Evolutionary conservation across 2,797 vertebrate species (phyloP).

Genomic region (Acomys russatus): DNA sequence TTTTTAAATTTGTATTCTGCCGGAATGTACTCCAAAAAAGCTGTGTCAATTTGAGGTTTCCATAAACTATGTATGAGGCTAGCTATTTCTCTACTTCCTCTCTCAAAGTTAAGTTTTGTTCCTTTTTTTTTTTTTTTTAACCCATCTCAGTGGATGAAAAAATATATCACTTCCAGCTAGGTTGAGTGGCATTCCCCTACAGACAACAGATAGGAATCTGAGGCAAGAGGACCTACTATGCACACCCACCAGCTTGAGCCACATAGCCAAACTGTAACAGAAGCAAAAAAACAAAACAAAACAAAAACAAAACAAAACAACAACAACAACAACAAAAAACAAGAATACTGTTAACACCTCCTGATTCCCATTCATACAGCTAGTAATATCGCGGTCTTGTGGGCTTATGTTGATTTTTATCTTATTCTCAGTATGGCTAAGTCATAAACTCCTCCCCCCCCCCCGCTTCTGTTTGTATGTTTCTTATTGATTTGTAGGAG

Average conservation of each 20-base stretch:
- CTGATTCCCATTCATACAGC: not conserved
- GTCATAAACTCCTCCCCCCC: not conserved
- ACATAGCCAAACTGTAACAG: not conserved
- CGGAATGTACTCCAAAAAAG: slow-evolving; percentile 29
- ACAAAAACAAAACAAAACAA: not conserved
- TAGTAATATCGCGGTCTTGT: not conserved
- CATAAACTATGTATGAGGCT: slow-evolving; percentile 4
- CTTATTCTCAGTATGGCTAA: slow-evolving; percentile 3
- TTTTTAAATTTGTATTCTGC: slow-evolving; percentile 65
- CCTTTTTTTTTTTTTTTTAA: slow-evolving; percentile 28
- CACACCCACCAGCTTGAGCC: not conserved
- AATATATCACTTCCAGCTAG: not conserved
- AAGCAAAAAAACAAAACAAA: too few relatives aligned
- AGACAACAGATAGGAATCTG: not conserved
- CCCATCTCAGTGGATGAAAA: not conserved
- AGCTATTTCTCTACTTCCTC: not conserved
- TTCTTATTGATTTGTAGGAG: slow-evolving; percentile 24
- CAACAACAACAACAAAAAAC: not conserved
- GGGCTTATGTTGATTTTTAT: not conserved
- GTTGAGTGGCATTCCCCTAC: too few relatives aligned
- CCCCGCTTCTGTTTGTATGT: slow-evolving; percentile 14
- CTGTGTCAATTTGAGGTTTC: slow-evolving; percentile 19
- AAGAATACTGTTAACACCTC: not conserved
- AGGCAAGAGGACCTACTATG: not conserved
- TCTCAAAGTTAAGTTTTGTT: slow-evolving; percentile 56